Evolutionary conservation across 2,888 invertebrate genomes (phyloP).

Genomic region (Tillus elongatus): DNA sequence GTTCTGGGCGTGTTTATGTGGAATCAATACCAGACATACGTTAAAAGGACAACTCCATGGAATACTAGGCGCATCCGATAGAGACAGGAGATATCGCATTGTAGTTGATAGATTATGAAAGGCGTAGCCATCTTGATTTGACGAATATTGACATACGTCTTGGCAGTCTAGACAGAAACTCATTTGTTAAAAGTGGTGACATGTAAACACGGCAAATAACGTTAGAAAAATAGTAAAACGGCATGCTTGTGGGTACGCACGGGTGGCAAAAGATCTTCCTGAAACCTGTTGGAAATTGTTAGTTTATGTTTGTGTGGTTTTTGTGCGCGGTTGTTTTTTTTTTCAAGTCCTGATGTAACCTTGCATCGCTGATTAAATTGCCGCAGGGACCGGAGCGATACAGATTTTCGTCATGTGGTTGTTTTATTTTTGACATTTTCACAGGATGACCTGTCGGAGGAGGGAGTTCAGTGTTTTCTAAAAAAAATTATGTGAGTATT

Average conservation of each 20-base stretch:
- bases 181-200: slow-evolving; percentile 44
- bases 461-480: too few species aligned
- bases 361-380: background rate
- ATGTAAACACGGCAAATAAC: slow-evolving; percentile 39
- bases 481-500: too few species aligned
- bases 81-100: slow-evolving; percentile 13
- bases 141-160: slow-evolving; percentile 63
- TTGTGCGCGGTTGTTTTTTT: background rate
- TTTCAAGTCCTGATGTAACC: slow-evolving; percentile 1
- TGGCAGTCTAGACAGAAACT: slow-evolving; percentile 44
- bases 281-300: too few species aligned
- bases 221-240: too few species aligned
- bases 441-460: too few species aligned
- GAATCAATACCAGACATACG: slow-evolving; percentile 23
- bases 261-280: too few species aligned
- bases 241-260: too few species aligned
- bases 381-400: background rate
- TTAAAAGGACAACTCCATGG: slow-evolving; percentile 6
- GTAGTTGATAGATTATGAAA: slow-evolving; percentile 35
- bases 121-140: slow-evolving; percentile 67
- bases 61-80: slow-evolving; percentile 8
- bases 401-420: too few species aligned
- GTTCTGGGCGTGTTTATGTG: slow-evolving; percentile 36
- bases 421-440: too few species aligned
- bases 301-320: too few species aligned